Evolutionary conservation across 1,140 invertebrate genomes (phyloP), one percentile per base, ranked within the genome.

Genomic region (Nomia melanderi): DNA sequence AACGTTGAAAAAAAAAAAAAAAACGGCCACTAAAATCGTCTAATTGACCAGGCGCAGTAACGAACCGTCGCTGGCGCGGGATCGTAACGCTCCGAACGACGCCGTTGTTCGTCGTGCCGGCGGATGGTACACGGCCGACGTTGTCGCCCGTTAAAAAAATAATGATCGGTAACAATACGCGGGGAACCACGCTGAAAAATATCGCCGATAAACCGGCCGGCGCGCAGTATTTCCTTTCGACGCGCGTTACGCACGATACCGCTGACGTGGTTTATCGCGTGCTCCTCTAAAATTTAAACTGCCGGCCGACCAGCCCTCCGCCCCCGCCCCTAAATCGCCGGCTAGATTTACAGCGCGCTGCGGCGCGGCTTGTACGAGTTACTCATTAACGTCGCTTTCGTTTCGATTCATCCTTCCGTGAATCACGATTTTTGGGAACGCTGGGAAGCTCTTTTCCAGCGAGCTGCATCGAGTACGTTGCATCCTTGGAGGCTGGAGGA

Each of bases 261-360:
- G 25, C 44, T 23, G 44, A 54, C 66, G 57, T 54, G 33, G 57
- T 77, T 71, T 77, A 71, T 71, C 57, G 57, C 44, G 67, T 23
- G 33, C 8, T 59, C 47, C 36, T 77, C 41, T 53, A 41, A 76
- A 71, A 77, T 77, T 71, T 63, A 60, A 77, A 76, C 25, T 14
- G 50, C 70, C n/a, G n/a, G n/a, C n/a, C n/a, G n/a, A n/a, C n/a
- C n/a, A n/a, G n/a, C n/a, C n/a, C 29, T 39, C 33, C 27, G 33
- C 27, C 41, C 36, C 14, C 0, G 23, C n/a, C n/a, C n/a, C 7
- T 3, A 17, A 69, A 62, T 54, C 66, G 66, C 41, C n/a, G n/a
- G 36, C 39, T 23, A 33, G 54, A 71, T 77, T 77, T 77, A 77
- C 54, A 27, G 25, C 23, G 6, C 8, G 17, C 23, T 8, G n/a